Evolutionary conservation across 2,797 vertebrate species (phyloP).

Genomic region (Eremophila alpestris): DNA sequence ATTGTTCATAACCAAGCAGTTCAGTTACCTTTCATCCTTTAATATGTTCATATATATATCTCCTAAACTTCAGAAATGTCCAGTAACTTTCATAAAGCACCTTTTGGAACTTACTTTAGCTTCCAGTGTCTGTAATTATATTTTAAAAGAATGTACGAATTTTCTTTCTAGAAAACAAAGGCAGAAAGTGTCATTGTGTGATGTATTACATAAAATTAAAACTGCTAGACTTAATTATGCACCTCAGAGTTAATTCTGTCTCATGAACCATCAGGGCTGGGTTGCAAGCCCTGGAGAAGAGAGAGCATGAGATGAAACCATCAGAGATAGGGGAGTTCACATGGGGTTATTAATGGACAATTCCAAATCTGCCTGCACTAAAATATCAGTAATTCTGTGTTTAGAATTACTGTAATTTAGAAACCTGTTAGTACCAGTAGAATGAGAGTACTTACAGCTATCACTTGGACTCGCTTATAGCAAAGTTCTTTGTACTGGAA

Average conservation of each 20-base stretch:
- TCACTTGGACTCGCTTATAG: not conserved
- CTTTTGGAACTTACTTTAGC: not conserved
- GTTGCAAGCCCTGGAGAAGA: not conserved
- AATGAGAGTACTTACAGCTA: not conserved
- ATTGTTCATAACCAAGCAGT: not conserved
- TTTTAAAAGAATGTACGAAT: not conserved
- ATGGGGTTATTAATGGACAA: not conserved
- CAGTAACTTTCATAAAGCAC: not conserved
- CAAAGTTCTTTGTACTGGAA: not conserved
- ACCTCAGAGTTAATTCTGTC: not conserved
- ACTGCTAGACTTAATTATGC: not conserved
- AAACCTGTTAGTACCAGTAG: not conserved
- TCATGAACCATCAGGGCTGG: not conserved
- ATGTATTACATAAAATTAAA: not conserved
- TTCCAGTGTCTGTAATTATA: not conserved
- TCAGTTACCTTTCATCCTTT: not conserved
- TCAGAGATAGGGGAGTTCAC: not conserved
- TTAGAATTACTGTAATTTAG: not conserved
- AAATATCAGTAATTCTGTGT: not conserved
- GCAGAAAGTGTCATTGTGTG: not conserved
- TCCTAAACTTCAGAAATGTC: not conserved
- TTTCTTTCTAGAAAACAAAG: not conserved
- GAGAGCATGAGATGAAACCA: not conserved
- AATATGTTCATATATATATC: not conserved
- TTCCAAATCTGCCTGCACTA: not conserved